Conservation (phyloP, 2,113 vertebrate species). For the Pelecanus crispus region DNA sequence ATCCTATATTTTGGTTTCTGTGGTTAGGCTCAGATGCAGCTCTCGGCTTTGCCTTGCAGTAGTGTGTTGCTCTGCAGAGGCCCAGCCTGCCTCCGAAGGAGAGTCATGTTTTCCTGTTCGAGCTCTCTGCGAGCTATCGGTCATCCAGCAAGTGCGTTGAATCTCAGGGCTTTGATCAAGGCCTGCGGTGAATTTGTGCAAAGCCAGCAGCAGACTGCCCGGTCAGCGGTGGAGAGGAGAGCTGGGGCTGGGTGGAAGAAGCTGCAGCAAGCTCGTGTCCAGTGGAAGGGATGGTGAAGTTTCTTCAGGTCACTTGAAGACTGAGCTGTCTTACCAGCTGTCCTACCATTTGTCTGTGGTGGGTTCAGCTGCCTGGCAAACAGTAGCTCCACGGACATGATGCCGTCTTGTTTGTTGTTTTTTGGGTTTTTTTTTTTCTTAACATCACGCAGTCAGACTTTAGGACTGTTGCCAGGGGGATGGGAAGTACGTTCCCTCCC, state of each 20-base stretch:
- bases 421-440: background rate
- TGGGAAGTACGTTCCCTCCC: conserved; percentile 29
- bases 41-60: background rate
- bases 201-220: background rate
- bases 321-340: background rate
- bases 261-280: background rate
- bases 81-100: background rate
- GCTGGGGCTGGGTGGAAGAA: background rate
- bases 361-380: background rate
- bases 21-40: background rate
- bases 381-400: background rate
- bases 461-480: background rate
- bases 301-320: background rate
- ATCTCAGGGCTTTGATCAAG: background rate
- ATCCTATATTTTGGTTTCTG: background rate
- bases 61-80: background rate
- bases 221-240: no score
- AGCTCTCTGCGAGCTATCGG: background rate
- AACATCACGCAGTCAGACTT: background rate
- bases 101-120: background rate
- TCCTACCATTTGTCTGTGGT: background rate
- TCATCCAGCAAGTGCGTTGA: background rate
- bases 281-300: background rate
- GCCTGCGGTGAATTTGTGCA: background rate
- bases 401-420: background rate